Percentiles rank a stretch among this genome's conserved stretches.
phyloP scores from a whole-genome alignment of 2,888 invertebrate species.

The Pyrgus malvae region DNA sequence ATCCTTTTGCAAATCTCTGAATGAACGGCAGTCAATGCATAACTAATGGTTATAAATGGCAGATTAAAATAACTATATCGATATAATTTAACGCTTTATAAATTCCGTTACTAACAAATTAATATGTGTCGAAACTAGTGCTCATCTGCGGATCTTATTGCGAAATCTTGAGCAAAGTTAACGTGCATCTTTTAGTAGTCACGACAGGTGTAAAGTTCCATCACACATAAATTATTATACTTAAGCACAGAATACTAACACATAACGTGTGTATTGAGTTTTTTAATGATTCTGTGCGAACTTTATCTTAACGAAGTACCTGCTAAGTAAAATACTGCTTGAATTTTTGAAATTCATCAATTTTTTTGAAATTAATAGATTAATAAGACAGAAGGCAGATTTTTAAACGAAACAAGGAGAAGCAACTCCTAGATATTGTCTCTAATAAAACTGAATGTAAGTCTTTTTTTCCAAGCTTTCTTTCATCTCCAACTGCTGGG shows the following conservation, averaged over 20 bases:
- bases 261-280: neutral
- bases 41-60: conserved; percentile 1
- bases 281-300: neutral
- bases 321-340: too few species aligned
- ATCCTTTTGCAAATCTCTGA: neutral
- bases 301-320: too few species aligned
- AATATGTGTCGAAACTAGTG: neutral
- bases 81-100: neutral
- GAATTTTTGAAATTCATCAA: too few species aligned
- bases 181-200: neutral
- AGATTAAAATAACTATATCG: neutral
- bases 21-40: neutral
- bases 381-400: too few species aligned
- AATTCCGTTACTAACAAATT: neutral
- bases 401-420: too few species aligned
- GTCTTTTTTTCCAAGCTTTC: too few species aligned
- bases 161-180: conserved; percentile 4
- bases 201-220: neutral
- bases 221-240: too few species aligned
- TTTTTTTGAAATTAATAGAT: too few species aligned
- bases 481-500: too few species aligned
- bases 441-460: too few species aligned
- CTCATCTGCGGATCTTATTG: neutral
- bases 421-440: too few species aligned
- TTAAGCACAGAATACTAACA: too few species aligned